phyloP scores from a whole-genome alignment of 2,113 vertebrate genomes.

The Cygnus atratus region DNA sequence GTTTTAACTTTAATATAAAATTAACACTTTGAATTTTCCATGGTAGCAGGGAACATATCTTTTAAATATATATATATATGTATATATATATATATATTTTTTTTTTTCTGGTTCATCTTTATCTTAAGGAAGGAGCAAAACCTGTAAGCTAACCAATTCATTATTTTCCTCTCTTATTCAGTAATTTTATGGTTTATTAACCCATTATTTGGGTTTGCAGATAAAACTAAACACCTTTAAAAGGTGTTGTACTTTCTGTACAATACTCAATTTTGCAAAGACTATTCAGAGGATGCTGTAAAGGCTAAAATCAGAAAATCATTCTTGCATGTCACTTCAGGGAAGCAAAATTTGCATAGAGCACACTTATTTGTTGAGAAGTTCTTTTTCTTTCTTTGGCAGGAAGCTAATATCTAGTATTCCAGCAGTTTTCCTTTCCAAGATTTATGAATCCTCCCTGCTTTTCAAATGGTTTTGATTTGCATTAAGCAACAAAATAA shows the following conservation, averaged over 20 bases:
- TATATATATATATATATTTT: neutral
- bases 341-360: neutral
- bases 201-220: neutral
- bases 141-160: neutral
- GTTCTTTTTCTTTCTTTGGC: neutral
- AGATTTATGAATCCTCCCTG: neutral
- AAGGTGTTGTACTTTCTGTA: neutral
- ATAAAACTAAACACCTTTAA: neutral
- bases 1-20: neutral
- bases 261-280: neutral
- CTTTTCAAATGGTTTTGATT: slow-evolving; percentile 21
- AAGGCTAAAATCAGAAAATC: neutral
- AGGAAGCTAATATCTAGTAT: neutral
- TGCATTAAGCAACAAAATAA: neutral
- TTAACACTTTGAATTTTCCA: neutral
- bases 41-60: accelerated
- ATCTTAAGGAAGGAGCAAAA: neutral
- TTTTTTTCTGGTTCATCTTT: neutral
- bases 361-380: neutral
- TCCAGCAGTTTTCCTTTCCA: neutral
- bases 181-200: neutral
- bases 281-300: neutral
- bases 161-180: neutral
- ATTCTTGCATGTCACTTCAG: neutral
- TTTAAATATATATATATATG: neutral